Evolutionary conservation across 2,113 vertebrate genomes (phyloP).

Genomic region (Platichthys flesus): DNA sequence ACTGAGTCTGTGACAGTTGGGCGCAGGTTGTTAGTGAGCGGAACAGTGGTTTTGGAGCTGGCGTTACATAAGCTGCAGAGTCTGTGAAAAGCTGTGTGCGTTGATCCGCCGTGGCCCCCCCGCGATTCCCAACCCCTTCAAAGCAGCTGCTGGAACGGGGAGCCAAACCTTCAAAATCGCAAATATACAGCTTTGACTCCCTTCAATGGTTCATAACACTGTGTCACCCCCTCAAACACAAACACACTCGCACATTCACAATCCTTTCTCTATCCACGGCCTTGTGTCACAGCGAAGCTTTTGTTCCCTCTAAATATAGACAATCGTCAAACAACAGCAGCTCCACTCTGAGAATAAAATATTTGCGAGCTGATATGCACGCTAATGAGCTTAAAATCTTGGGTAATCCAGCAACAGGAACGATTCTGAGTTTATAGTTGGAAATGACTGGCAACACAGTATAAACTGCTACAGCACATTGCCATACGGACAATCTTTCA

Average conservation of each 20-base stretch:
- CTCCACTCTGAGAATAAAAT: slow-evolving; percentile 20
- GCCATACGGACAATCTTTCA: background rate
- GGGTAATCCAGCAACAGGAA: slow-evolving; percentile 18
- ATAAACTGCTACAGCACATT: slow-evolving; percentile 19
- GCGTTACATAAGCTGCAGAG: slow-evolving; percentile 68
- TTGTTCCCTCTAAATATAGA: slow-evolving; percentile 17
- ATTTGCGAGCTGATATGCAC: slow-evolving; percentile 12
- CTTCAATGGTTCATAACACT: slow-evolving; percentile 40
- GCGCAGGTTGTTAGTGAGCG: slow-evolving; percentile 50
- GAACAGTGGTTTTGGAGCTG: slow-evolving; percentile 56
- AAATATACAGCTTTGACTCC: slow-evolving; percentile 50
- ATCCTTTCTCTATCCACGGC: background rate
- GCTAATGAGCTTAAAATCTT: slow-evolving; percentile 36
- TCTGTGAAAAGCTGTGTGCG: slow-evolving; percentile 58
- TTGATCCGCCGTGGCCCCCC: slow-evolving; percentile 49
- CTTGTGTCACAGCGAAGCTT: slow-evolving; percentile 5
- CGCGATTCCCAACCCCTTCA: slow-evolving; percentile 60
- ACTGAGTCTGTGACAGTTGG: slow-evolving; percentile 26
- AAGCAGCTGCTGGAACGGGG: slow-evolving; percentile 59
- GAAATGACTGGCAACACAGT: slow-evolving; percentile 20
- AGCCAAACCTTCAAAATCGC: slow-evolving; percentile 33
- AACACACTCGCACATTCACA: background rate
- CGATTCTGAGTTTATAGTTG: slow-evolving; percentile 15
- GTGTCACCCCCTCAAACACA: background rate
- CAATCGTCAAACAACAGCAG: slow-evolving; percentile 19